phyloP scores from a whole-genome alignment of 2,113 vertebrate species.

The Triplophysa siluroides region DNA sequence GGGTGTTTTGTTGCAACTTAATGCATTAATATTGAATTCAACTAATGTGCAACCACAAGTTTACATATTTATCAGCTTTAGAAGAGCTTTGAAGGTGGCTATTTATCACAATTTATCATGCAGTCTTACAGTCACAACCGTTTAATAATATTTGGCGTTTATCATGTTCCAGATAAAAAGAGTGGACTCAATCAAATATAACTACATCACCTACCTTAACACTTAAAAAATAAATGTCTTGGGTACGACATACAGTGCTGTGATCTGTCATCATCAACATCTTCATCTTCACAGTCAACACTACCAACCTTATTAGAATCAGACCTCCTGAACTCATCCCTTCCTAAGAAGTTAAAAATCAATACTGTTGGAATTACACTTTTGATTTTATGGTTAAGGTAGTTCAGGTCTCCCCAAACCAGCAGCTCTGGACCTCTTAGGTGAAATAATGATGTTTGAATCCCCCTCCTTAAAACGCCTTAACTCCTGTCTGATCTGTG shows the following conservation, averaged over 20 bases:
- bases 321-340: not conserved
- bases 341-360: slow-evolving; percentile 28
- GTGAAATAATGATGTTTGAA: slow-evolving; percentile 37
- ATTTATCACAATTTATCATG: too few relatives aligned
- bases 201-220: not conserved
- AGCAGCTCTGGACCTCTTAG: slow-evolving; percentile 28
- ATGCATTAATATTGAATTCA: too few relatives aligned
- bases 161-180: too few relatives aligned
- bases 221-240: not conserved
- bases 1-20: too few relatives aligned
- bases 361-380: slow-evolving; percentile 39
- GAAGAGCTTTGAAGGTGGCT: too few relatives aligned
- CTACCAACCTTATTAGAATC: slow-evolving; percentile 11
- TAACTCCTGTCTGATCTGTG: slow-evolving; percentile 20
- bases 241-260: not conserved
- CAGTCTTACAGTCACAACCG: too few relatives aligned
- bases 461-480: slow-evolving; percentile 18
- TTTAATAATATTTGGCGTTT: too few relatives aligned
- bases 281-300: slow-evolving; percentile 9
- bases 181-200: too few relatives aligned
- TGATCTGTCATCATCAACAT: not conserved
- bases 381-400: slow-evolving; percentile 35
- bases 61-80: too few relatives aligned
- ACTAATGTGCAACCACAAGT: too few relatives aligned
- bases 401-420: slow-evolving; percentile 26